Evolutionary conservation across 2,113 vertebrate species (phyloP), one percentile per base, ranked within the genome.

Genomic region (Caranx ignobilis): DNA sequence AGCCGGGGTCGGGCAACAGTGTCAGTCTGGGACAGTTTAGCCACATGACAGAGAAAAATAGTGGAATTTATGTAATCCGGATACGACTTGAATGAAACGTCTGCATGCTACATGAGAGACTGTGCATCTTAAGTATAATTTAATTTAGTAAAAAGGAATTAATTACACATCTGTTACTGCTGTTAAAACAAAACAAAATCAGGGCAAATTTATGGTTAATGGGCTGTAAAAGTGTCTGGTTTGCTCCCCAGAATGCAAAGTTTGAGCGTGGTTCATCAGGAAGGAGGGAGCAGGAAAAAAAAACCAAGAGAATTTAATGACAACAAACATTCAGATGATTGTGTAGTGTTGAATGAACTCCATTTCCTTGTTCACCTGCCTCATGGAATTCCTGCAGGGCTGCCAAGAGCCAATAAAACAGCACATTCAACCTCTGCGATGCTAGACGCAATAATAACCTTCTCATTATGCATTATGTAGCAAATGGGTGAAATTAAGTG

Each of bases 351-450:
- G 86, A 89, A 88, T 90, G 84, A 92, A 87, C 80, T 91, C 83
- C 32, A 81, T 90, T 93, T 94, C 89, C 89, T 88, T 64, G 71
- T 88, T 90, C 93, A 94, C 94, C 91, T 94, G 94, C 82, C 85
- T 85, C 65, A 81, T 71, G 75, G 77, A 93, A 91, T 93, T 92
- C 86, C 74, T 91, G 87, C 50, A 71, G 57, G 6, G 32, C 68
- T 81, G 91, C 94, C 91, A 94, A 89, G 83, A 81, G 72, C 72
- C 87, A 91, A 84, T 84, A 90, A 91, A 88, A 90, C n/a, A 41
- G 64, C 71, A 77, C 76, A 79, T 87, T 82, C 57, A 87, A 81
- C 76, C 75, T 87, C 47, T 55, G 62, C 55, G 13, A 80, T 66
- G 79, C 81, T 54, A 91, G 91, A 92, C 82, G 11, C 86, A 84